Conservation (phyloP, 2,797 vertebrate genomes). For the Trachops cirrhosus region DNA sequence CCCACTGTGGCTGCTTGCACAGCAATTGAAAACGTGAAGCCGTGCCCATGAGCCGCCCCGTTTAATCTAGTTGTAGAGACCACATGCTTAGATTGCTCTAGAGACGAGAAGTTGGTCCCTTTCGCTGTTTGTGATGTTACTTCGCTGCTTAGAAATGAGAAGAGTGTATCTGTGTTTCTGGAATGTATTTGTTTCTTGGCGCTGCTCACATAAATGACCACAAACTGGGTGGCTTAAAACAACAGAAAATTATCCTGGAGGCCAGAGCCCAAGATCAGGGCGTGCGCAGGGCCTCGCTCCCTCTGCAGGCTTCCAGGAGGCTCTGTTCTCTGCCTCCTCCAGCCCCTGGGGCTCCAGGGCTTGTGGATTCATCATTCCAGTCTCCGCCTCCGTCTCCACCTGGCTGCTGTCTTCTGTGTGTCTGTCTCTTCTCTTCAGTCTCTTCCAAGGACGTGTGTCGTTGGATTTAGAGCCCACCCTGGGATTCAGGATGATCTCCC, state of each 20-base stretch:
- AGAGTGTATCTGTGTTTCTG: not conserved
- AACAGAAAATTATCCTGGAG: not conserved
- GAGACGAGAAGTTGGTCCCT: not conserved
- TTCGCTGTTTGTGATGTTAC: not conserved
- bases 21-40: not conserved
- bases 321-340: not conserved
- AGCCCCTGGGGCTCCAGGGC: fast-evolving
- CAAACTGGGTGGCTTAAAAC: not conserved
- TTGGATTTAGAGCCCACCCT: not conserved
- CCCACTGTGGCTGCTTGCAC: fast-evolving
- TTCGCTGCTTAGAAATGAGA: not conserved
- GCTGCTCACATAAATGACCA: not conserved
- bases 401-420: too few species aligned
- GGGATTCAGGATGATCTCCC: not conserved
- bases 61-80: not conserved
- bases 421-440: not conserved
- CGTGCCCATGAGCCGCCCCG: fast-evolving
- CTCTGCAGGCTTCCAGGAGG: not conserved
- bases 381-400: not conserved
- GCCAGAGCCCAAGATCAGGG: not conserved
- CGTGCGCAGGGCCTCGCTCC: fast-evolving
- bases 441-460: not conserved
- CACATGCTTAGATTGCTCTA: not conserved
- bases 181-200: not conserved
- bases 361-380: not conserved